Evolutionary conservation across 30 jellyfish, hydroid and myxozoan species (phyloP).

Genomic region (Morbakka virulenta): DNA sequence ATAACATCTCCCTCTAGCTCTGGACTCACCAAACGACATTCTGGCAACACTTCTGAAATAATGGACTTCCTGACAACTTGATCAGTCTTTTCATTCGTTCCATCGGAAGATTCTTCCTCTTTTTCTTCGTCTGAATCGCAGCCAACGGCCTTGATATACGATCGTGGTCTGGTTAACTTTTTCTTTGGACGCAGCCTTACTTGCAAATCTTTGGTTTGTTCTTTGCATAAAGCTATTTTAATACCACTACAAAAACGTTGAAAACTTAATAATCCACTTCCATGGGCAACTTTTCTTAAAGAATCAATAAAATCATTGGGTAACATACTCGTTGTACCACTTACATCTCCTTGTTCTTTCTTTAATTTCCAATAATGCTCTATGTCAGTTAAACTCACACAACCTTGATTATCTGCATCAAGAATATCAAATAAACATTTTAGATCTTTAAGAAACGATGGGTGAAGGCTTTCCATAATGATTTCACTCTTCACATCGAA

Average conservation of each 20-base stretch:
- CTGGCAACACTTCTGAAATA: background rate
- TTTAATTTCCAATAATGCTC: background rate
- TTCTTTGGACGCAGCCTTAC: background rate
- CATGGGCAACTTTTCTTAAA: slow-evolving; percentile 41
- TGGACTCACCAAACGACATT: background rate
- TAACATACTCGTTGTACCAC: background rate
- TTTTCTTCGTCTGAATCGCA: background rate
- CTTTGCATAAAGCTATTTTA: slow-evolving; percentile 45
- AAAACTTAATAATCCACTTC: slow-evolving; percentile 40
- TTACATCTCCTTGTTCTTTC: background rate
- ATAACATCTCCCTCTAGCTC: background rate
- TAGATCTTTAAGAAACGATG: slow-evolving; percentile 5
- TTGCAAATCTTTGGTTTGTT: background rate
- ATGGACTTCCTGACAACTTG: background rate
- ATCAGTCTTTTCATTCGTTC: background rate
- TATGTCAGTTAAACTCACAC: slow-evolving; percentile 39
- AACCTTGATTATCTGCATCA: slow-evolving; percentile 47
- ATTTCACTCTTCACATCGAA: too few species aligned
- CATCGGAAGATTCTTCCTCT: background rate
- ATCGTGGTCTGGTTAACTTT: background rate
- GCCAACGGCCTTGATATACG: background rate
- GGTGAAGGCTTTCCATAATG: background rate
- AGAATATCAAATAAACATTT: slow-evolving; percentile 44
- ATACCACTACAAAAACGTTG: slow-evolving; percentile 48
- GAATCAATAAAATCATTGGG: background rate